Conservation (phyloP, 2,797 vertebrate genomes). For the Neomorphus geoffroyi region DNA sequence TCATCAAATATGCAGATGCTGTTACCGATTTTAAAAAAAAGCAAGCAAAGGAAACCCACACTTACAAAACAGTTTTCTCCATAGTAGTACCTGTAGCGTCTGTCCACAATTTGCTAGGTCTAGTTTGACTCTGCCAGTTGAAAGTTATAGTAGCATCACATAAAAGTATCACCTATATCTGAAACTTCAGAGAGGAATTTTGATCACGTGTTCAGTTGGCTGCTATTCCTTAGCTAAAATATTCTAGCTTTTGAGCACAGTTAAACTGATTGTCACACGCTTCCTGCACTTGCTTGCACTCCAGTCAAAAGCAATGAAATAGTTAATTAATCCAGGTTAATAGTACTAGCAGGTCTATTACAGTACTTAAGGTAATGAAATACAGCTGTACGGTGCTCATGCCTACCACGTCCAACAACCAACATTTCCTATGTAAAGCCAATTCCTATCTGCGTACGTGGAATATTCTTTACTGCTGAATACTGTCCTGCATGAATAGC, state of each 20-base stretch:
- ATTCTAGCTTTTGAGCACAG: background rate
- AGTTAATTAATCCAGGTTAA: background rate
- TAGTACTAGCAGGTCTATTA: background rate
- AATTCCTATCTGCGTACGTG: background rate
- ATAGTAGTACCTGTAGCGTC: background rate
- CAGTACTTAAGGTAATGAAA: background rate
- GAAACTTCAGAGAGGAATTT: background rate
- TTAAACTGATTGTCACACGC: background rate
- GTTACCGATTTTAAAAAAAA: background rate
- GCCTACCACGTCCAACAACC: background rate
- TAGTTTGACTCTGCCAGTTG: background rate
- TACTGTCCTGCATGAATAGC: background rate
- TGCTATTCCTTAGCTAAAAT: background rate
- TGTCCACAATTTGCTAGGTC: background rate
- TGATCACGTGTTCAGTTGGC: background rate
- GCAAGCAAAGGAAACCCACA: background rate
- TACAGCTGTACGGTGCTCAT: background rate
- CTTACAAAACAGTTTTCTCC: background rate
- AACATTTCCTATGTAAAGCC: fast-evolving
- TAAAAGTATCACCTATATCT: background rate
- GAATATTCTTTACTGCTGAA: background rate
- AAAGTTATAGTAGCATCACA: background rate
- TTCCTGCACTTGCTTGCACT: background rate
- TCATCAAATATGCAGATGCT: background rate
- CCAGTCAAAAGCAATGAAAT: background rate